Percentiles rank a stretch among this genome's conserved stretches.
Conservation (phyloP, 2,888 invertebrate species). For the Anticlea derivata region DNA sequence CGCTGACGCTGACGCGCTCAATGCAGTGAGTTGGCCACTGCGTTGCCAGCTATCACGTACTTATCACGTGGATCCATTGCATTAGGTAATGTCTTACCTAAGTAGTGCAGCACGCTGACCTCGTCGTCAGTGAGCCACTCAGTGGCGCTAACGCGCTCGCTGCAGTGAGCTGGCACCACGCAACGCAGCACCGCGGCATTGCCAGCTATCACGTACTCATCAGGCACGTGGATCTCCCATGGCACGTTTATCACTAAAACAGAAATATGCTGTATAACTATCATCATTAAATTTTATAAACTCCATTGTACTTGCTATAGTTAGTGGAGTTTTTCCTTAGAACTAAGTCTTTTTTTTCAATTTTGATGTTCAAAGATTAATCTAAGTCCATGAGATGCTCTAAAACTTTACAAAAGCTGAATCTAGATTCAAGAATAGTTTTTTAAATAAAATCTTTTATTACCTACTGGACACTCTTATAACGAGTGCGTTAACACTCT, state of each 20-base stretch:
- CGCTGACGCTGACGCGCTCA: constrained; percentile 93
- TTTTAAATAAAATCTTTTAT: too few relatives aligned
- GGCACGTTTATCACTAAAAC: constrained; percentile 90
- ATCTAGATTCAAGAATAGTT: too few relatives aligned
- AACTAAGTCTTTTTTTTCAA: too few relatives aligned
- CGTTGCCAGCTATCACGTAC: constrained; percentile 95
- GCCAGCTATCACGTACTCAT: constrained; percentile 95
- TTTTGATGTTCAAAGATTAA: too few relatives aligned
- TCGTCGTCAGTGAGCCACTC: constrained; percentile 95
- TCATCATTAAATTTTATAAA: neutral
- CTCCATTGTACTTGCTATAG: too few relatives aligned
- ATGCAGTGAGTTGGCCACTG: constrained; percentile 90
- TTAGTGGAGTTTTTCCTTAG: too few relatives aligned
- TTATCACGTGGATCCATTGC: constrained; percentile 82
- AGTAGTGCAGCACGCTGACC: constrained; percentile 85
- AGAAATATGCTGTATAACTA: neutral
- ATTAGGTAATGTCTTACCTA: constrained; percentile 51
- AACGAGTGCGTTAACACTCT: too few relatives aligned
- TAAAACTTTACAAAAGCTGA: too few relatives aligned
- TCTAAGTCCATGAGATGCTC: too few relatives aligned
- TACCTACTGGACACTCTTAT: too few relatives aligned
- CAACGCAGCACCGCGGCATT: constrained; percentile 96
- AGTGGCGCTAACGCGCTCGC: constrained; percentile 93
- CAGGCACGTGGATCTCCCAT: constrained; percentile 95
- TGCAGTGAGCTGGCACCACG: constrained; percentile 93